phyloP scores from a whole-genome alignment of 2,888 invertebrate genomes.

The Erebia palarica region DNA sequence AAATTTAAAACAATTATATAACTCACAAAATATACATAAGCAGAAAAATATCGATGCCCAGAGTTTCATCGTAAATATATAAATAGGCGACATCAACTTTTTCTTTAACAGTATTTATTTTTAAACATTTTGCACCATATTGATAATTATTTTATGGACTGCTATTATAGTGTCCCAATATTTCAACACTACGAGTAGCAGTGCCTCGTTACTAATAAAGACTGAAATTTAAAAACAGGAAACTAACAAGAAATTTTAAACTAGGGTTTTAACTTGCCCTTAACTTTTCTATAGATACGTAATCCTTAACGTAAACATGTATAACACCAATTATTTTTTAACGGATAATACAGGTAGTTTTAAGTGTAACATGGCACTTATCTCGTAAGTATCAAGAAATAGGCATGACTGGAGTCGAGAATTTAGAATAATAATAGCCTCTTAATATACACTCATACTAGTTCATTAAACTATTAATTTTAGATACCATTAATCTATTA shows the following conservation, averaged over 20 bases:
- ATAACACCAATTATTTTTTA: slow-evolving; percentile 3
- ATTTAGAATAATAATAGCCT: not conserved
- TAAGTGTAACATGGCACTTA: not conserved
- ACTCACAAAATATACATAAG: slow-evolving; percentile 11
- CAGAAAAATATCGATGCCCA: not conserved
- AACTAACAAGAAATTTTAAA: not conserved
- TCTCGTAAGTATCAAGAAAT: not conserved
- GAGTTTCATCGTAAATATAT: not conserved
- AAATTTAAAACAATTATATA: not conserved
- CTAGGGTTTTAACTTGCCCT: not conserved
- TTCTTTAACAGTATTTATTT: not conserved
- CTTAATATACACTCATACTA: not conserved
- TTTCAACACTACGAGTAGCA: not conserved
- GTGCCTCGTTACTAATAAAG: not conserved
- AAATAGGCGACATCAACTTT: not conserved
- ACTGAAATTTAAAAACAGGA: not conserved
- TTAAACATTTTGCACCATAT: not conserved
- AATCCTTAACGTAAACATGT: not conserved
- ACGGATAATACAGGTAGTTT: not conserved
- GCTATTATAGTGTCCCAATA: not conserved
- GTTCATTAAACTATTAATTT: not conserved
- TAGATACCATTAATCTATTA: no score
- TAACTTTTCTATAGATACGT: not conserved
- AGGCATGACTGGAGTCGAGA: slow-evolving; percentile 5
- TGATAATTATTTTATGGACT: not conserved